These are phyloP conservation scores for Cairina moschata DNA, from an alignment of 2,113 vertebrate genomes.

Conservation along the genomic window DNA sequence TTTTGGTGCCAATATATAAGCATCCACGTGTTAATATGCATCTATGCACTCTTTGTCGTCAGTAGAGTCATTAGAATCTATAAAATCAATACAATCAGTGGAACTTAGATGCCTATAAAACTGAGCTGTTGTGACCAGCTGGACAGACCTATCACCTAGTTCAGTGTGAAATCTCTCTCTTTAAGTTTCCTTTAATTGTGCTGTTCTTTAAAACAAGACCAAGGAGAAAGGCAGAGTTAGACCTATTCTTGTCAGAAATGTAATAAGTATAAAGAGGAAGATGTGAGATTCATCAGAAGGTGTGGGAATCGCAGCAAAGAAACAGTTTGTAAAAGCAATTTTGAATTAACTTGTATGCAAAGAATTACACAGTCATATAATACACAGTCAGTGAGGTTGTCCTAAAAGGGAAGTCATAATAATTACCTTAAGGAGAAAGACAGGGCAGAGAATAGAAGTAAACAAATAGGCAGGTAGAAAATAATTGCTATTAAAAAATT, in stretches of 20 bases:
- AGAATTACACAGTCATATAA: neutral
- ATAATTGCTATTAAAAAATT: neutral
- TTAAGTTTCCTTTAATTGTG: neutral
- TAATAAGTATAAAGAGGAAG: neutral
- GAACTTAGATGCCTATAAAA: neutral
- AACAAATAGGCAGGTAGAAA: neutral
- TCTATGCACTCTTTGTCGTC: neutral
- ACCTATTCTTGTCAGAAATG: neutral
- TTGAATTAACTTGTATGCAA: neutral
- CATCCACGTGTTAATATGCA: neutral
- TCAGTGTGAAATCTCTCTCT: neutral
- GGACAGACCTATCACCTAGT: neutral
- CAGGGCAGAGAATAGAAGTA: neutral
- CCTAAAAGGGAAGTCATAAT: neutral
- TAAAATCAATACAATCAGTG: neutral
- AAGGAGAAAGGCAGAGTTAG: neutral
- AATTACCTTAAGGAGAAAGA: neutral
- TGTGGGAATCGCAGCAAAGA: neutral
- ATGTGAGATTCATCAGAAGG: neutral
- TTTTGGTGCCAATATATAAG: neutral
- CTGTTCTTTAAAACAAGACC: neutral
- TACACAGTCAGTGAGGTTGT: neutral
- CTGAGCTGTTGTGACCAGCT: neutral
- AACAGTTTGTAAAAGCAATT: neutral
- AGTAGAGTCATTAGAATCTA: neutral